These are phyloP conservation scores for Labeo rohita DNA, from an alignment of 2,113 vertebrate genomes.

Conservation along the genomic window DNA sequence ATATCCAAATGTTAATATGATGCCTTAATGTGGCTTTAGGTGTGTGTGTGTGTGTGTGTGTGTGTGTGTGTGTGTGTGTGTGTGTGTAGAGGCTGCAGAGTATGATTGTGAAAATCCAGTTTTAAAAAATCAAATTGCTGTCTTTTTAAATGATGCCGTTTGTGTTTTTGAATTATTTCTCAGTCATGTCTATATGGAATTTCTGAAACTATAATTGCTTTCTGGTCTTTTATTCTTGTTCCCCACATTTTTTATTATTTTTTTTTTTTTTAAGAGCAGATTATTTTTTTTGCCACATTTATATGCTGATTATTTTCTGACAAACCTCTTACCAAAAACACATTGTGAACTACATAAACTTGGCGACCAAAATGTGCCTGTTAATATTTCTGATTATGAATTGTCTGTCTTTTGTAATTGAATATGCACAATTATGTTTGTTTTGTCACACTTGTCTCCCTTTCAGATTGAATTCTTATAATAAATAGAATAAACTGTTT, in stretches of 20 bases:
- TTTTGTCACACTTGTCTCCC: neutral
- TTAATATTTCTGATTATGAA: neutral
- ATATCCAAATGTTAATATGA: neutral
- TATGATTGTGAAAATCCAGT: neutral
- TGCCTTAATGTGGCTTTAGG: neutral
- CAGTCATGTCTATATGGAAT: neutral
- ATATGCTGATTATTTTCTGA: neutral
- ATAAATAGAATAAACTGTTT: neutral
- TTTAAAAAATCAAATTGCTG: neutral
- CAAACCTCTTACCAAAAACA: neutral
- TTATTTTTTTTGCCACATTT: neutral
- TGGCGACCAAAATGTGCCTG: constrained; percentile 13
- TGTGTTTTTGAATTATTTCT: neutral
- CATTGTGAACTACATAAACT: neutral
- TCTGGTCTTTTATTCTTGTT: neutral
- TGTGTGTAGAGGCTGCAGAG: neutral
- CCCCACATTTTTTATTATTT: too few relatives aligned
- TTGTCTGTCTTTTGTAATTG: neutral
- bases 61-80: neutral
- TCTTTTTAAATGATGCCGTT: neutral
- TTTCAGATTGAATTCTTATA: neutral
- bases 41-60: neutral
- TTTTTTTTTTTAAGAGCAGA: neutral
- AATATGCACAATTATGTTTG: neutral
- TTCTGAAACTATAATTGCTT: neutral